Percentiles rank a stretch among this genome's conserved stretches.
phyloP scores from a whole-genome alignment of 2,113 vertebrate species.

The Mormyrus iriodes region DNA sequence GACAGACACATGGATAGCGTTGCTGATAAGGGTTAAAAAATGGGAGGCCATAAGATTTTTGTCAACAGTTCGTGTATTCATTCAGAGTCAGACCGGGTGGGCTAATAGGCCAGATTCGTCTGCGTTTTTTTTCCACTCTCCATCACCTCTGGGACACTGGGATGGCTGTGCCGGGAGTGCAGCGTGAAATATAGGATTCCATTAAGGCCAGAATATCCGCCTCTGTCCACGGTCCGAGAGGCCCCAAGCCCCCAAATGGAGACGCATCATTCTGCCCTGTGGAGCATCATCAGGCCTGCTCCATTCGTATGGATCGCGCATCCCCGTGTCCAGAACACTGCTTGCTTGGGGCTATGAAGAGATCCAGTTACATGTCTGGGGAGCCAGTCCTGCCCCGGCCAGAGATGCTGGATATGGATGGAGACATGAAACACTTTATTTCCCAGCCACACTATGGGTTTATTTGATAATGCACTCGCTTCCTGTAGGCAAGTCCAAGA shows the following conservation, averaged over 20 bases:
- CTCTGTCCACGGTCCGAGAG: not conserved
- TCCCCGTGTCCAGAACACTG: not conserved
- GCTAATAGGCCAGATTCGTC: not conserved
- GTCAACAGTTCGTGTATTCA: not conserved
- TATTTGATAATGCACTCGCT: not conserved
- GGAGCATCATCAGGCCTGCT: not conserved
- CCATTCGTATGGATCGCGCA: not conserved
- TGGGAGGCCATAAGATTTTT: not conserved
- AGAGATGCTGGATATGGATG: not conserved
- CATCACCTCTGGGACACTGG: constrained; percentile 14
- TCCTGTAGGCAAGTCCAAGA: not conserved
- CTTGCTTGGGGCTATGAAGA: not conserved
- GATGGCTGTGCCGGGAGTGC: not conserved
- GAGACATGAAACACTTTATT: not conserved
- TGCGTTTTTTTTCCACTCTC: not conserved
- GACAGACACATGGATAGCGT: not conserved
- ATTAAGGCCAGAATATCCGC: constrained; percentile 7
- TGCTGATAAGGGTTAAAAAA: not conserved
- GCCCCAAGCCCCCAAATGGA: not conserved
- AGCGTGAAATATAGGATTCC: constrained; percentile 1
- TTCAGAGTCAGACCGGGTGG: not conserved
- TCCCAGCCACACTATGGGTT: not conserved
- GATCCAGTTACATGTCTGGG: not conserved
- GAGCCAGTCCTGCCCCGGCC: not conserved
- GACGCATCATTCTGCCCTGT: not conserved